A percentile compares a stretch with the other conserved stretches of the same genome.
phyloP scores from a whole-genome alignment of 2,888 invertebrate genomes.

The Nebria salina region DNA sequence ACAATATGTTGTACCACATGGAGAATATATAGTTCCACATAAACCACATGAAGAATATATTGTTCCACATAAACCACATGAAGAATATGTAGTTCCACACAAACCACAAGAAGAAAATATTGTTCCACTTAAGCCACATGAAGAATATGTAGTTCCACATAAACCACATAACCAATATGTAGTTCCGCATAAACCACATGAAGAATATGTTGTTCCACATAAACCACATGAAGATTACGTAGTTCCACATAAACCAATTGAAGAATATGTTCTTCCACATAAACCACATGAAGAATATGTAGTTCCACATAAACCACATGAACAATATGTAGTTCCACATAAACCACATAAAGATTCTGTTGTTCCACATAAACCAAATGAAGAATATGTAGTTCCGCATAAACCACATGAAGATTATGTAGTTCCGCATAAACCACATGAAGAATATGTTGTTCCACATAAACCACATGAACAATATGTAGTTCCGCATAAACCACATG shows the following conservation, averaged over 20 bases:
- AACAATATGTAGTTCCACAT: not conserved
- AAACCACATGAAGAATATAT: no score
- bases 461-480: not conserved
- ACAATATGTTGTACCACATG: no score
- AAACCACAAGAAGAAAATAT: no score
- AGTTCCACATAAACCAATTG: not conserved
- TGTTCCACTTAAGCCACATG: not conserved
- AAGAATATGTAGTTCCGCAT: not conserved
- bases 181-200: not conserved
- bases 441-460: not conserved
- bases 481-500: not conserved
- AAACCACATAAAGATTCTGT: not conserved
- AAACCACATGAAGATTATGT: constrained; percentile 3
- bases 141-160: not conserved
- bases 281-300: not conserved
- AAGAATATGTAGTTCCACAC: not conserved
- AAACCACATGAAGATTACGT: not conserved
- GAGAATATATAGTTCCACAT: no score
- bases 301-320: not conserved
- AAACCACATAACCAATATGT: no score
- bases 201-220: not conserved
- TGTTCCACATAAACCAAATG: not conserved
- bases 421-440: not conserved
- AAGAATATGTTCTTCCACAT: not conserved
- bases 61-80: not conserved